Conservation (phyloP, 2,113 vertebrate species). For the Psophia crepitans region DNA sequence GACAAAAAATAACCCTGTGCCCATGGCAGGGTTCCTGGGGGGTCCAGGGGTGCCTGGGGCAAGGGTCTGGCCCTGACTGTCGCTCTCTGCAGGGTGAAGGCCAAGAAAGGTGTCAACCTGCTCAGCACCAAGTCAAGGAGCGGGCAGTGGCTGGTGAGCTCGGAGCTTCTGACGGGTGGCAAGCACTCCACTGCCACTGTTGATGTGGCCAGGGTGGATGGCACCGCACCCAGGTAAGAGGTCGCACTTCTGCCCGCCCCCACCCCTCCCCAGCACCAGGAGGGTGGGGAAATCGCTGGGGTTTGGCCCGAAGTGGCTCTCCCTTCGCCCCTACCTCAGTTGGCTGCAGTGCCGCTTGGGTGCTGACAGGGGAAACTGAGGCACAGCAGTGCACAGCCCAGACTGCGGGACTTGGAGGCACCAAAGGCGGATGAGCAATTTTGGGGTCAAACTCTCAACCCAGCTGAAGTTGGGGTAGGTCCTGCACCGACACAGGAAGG, state of each 20-base stretch:
- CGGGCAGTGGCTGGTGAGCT: constrained; percentile 90
- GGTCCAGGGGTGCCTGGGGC: fast-evolving
- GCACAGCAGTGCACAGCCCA: fast-evolving
- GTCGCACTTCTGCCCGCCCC: not conserved
- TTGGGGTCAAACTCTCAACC: not conserved
- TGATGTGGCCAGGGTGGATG: constrained; percentile 83
- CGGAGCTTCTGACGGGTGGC: constrained; percentile 88
- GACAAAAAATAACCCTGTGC: not conserved
- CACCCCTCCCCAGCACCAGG: not conserved
- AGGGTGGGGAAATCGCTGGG: not conserved
- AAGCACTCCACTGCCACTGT: constrained; percentile 95
- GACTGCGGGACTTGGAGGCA: not conserved
- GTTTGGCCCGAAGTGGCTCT: fast-evolving
- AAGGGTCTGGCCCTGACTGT: not conserved
- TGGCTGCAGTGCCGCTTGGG: fast-evolving
- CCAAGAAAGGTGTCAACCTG: constrained; percentile 96
- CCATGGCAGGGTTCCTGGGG: no score
- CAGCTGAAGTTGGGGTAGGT: not conserved
- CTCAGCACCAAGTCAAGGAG: constrained; percentile 87
- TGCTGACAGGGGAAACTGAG: not conserved
- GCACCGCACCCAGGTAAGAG: constrained; percentile 73
- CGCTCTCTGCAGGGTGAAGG: constrained; percentile 85
- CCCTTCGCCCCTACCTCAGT: not conserved
- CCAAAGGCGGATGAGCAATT: not conserved
- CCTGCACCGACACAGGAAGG: fast-evolving